Base-by-base conservation (phyloP, 1,140 invertebrate species). In the Listronotus oregonensis region DNA sequence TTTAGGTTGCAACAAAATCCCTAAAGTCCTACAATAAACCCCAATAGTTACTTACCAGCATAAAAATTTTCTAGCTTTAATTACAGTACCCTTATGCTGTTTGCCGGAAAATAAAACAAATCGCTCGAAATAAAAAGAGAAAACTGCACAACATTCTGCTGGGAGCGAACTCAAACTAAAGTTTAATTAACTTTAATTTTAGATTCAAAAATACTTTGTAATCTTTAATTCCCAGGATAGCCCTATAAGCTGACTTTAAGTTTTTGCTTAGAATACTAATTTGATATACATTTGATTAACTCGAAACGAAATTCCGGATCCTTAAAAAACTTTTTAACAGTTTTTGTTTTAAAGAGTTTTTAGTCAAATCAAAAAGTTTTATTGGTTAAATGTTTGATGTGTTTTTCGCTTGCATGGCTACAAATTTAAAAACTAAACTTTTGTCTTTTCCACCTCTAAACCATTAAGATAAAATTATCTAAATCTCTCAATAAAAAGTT, bases 151-250 rank as follows among this genome's bases (percentile, higher is more conserved):
- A 61, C 47, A 61, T 61, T 51, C 47, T 27, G 47, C 58, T 12
- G 58, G 47, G 58, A 61, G 11, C 18, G 37, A 37, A 18, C 58
- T 15, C 47, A 37, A 11, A 51, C 46, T 61, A 51, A 61, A 61
- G 17, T 61, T 61, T 61, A 61, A 61, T 61, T 61, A 61, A 61
- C 47, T 61, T 61, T 61, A 61, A 61, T 61, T 39, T 46, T 14
- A 34, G 58, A 61, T 61, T 61, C 51, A 61, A 51, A 61, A 61
- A 61, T 61, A 61, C 58, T 61, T 61, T 61, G 58, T 61, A 61
- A 61, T 61, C 58, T 61, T 61, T 61, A 61, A 61, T 37, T 61
- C 58, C 58, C 58, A 21, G 15, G 58, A 10, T 27, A 15, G 57
- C 57, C 47, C 37, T 60, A 27, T 27, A 49, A 60, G 57, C 57